Base-by-base conservation (phyloP, 2,113 vertebrate genomes). In the Anoplopoma fimbria region DNA sequence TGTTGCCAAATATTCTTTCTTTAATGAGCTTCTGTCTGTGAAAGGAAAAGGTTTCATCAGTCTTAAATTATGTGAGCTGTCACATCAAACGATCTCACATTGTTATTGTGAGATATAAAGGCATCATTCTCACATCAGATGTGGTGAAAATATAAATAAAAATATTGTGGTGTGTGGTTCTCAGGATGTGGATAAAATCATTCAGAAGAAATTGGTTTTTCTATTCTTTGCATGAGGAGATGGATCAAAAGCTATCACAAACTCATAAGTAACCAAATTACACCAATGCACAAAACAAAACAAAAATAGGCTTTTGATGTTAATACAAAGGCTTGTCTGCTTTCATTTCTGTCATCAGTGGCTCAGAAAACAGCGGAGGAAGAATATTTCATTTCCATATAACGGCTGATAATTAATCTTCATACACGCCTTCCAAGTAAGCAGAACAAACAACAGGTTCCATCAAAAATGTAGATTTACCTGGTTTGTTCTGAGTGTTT, bases 401-500 rank as follows among this genome's bases (percentile, higher is more conserved):
- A 77, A 73, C 0, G 51, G 60, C 49, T 74, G 53, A 67, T 83
- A 69, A 86, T 82, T 88, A 63, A 42, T 78, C 63, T 67, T 76
- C 36, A 63, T 72, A 60, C 65, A 64, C 45, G 69, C 0, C 71
- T 58, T 84, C 61, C 27, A 42, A 77, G 51, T 19, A 4, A 74
- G 70, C 45, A 75, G 42, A 86, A 64, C 80, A 76, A 83, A 89
- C 77, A 62, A 64, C 31, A 57, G 53, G 84, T 75, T 74, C 36
- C 64, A 85, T 85, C 62, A 85, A 19, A 74, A 62, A 79, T 49
- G 47, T 77, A 9, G 84, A 60, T 57, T 29, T 49, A 77, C 27
- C 60, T 73, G 63, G 45, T 79, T 79, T 74, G 65, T 82, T 88
- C 79, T 85, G 53, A 51, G 47, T 31, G 51, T 82, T 87, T 70